A percentile compares a stretch with the other conserved stretches of the same genome.
Conservation (phyloP, 2,888 invertebrate genomes). For the Drosophila paranaensis region DNA sequence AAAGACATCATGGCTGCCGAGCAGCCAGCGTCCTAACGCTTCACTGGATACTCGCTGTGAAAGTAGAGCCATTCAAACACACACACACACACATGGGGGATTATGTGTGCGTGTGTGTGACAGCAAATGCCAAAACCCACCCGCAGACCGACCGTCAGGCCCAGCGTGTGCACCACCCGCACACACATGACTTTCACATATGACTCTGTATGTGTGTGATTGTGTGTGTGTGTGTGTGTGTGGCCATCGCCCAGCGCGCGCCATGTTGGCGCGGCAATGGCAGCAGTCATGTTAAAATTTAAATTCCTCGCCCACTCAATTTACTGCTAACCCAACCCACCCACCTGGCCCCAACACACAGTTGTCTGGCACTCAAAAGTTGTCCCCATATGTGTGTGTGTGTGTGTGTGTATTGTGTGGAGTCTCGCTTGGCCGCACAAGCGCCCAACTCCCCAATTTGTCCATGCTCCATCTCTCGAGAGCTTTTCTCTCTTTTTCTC, state of each 20-base stretch:
- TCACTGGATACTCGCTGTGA: constrained; percentile 70
- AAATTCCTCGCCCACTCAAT: constrained; percentile 84
- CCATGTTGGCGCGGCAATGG: constrained; percentile 69
- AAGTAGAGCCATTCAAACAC: constrained; percentile 67
- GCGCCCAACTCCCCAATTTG: constrained; percentile 34
- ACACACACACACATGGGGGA: constrained; percentile 34
- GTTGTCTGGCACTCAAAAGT: constrained; percentile 75
- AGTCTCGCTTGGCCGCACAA: constrained; percentile 52
- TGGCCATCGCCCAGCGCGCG: constrained; percentile 64
- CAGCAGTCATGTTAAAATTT: constrained; percentile 83
- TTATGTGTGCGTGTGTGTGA: constrained; percentile 36
- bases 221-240: constrained; percentile 34
- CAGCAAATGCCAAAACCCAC: constrained; percentile 80
- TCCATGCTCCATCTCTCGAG: constrained; percentile 13
- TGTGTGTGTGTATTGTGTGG: constrained; percentile 51
- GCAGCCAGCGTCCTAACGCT: constrained; percentile 71
- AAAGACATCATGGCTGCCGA: constrained; percentile 83
- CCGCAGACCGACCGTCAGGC: constrained; percentile 52
- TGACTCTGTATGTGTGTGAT: constrained; percentile 11
- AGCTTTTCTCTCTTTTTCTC: constrained; percentile 4
- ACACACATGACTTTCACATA: constrained; percentile 36
- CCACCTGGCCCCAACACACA: constrained; percentile 11
- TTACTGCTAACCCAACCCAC: constrained; percentile 41
- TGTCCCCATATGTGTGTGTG: constrained; percentile 49
- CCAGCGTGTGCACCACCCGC: constrained; percentile 37